Conservation (phyloP, 2,888 invertebrate genomes). For the Melinaea marsaeus region DNA sequence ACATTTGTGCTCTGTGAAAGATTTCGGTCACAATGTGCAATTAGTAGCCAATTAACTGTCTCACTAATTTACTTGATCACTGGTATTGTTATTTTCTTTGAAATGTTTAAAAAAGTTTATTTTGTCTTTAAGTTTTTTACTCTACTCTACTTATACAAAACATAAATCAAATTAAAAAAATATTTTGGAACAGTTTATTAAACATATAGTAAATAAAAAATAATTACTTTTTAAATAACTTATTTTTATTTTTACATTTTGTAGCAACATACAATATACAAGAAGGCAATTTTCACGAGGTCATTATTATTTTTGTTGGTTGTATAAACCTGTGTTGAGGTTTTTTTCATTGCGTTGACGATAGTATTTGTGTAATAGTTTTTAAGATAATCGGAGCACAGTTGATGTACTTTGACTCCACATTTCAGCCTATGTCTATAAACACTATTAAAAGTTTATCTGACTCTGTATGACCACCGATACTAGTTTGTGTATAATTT, state of each 20-base stretch:
- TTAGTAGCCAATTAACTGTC: constrained; percentile 65
- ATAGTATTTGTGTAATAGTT: constrained; percentile 31
- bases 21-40: constrained; percentile 54
- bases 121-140: not conserved
- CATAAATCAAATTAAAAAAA: too few relatives aligned
- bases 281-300: too few relatives aligned
- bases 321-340: constrained; percentile 23
- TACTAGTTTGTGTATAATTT: constrained; percentile 55
- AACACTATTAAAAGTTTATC: constrained; percentile 72
- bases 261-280: too few relatives aligned
- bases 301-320: too few relatives aligned
- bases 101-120: constrained; percentile 13
- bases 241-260: too few relatives aligned
- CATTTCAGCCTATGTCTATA: constrained; percentile 37
- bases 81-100: constrained; percentile 48
- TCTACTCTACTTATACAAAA: too few relatives aligned
- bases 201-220: too few relatives aligned
- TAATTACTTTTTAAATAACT: too few relatives aligned
- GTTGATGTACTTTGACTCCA: constrained; percentile 35
- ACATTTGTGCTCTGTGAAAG: constrained; percentile 52
- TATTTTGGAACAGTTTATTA: too few relatives aligned
- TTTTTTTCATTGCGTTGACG: constrained; percentile 16
- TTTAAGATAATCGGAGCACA: constrained; percentile 34
- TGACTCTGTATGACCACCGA: constrained; percentile 56
- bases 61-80: constrained; percentile 70